phyloP scores from a whole-genome alignment of 2,797 vertebrate species.

The Nyctalus aviator region DNA sequence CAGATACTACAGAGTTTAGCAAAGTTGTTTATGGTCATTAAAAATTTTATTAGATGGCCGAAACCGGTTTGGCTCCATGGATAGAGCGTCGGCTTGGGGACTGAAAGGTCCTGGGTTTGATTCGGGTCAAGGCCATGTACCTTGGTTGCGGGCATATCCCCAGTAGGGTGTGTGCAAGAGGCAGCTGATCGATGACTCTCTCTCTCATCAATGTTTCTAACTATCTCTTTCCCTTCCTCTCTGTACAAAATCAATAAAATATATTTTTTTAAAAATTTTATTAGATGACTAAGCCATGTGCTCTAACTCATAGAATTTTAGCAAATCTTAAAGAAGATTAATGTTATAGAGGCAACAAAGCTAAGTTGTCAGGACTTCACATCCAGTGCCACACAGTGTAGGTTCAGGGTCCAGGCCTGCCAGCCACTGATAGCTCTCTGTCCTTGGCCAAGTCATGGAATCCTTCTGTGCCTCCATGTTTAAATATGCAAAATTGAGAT shows the following conservation, averaged over 20 bases:
- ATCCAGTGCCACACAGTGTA: neutral
- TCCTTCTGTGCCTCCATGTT: neutral
- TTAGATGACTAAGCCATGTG: neutral
- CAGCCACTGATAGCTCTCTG: neutral
- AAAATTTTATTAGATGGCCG: no score
- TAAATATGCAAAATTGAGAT: slow-evolving; percentile 1
- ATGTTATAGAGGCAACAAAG: neutral
- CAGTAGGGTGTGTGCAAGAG: no score
- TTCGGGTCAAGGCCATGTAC: no score
- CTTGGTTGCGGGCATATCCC: no score
- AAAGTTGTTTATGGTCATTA: neutral
- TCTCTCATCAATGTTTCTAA: no score
- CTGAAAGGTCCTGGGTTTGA: no score
- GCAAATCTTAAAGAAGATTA: slow-evolving; percentile 38
- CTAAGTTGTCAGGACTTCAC: neutral
- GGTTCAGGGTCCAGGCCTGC: neutral
- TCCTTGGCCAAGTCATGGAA: neutral
- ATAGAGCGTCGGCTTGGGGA: no score
- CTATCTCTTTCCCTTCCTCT: no score
- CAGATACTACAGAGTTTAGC: neutral
- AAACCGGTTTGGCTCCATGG: no score
- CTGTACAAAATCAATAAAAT: no score
- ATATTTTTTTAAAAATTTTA: neutral
- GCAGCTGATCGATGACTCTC: no score
- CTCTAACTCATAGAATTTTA: neutral